Base-by-base conservation (phyloP, 2,113 vertebrate species). In the Alces alces region DNA sequence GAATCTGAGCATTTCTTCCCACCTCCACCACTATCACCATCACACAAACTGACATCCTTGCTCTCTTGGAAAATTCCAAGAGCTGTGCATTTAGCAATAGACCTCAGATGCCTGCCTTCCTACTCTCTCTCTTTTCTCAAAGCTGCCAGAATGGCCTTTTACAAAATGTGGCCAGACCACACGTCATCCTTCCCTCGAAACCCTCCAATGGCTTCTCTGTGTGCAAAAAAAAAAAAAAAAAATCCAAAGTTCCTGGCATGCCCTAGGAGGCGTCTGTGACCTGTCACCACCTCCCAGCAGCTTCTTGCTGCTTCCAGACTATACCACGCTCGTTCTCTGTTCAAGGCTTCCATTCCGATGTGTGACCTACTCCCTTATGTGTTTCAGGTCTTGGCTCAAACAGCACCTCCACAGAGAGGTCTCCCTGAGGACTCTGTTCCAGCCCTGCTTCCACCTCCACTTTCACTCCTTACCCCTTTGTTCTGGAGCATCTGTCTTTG, bases 351-450 rank as follows among this genome's bases (percentile, higher is more conserved):
- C 45, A 30, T 54, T 70, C 28, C 21, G 11, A 28, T 25, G 9
- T 43, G 2, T 52, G 43, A 70, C 25, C 43, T 28, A 27, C 43
- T 58, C 30, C 16, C 30, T 47, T 25, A 27, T 6, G 13, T 50
- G 19, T 55, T 23, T 83, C 70, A 89, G 66, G 45, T 89, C 66
- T 89, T 92, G 78, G 58, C n/a, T 96, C 70, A 70, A 36, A 50
- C 1, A 16, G 4, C 60, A 47, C 12, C 88, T 89, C 86, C 27
- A 89, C 19, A 64, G 55, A 60, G 30, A 58, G 47, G 47, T 45
- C 83, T 39, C 27, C 50, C 33, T 3, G 16, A 43, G 2, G 57
- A 23, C 60, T 76, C 15, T 70, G 5, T 89, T 91, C 89, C 91
- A 86, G 43, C 14, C 33, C 54, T 13, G n/a, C 1, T 54, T 10